phyloP scores from a whole-genome alignment of 1,140 invertebrate genomes.

The Mylabris phalerata region DNA sequence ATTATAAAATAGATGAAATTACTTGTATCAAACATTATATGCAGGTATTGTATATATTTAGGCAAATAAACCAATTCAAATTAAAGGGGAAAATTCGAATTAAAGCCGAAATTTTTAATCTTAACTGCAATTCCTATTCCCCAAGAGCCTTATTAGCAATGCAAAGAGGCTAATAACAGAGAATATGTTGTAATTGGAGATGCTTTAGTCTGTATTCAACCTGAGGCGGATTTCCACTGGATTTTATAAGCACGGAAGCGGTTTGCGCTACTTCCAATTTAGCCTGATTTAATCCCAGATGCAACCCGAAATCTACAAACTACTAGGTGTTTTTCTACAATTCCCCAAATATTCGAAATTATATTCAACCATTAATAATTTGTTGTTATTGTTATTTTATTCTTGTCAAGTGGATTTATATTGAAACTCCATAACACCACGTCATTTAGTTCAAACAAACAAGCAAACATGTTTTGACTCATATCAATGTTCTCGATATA shows the following conservation, averaged over 20 bases:
- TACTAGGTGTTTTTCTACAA: too few relatives aligned
- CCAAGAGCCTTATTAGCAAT: conserved; percentile 22
- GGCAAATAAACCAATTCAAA: too few relatives aligned
- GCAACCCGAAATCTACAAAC: too few relatives aligned
- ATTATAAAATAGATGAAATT: too few relatives aligned
- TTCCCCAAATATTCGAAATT: too few relatives aligned
- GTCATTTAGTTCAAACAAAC: conserved; percentile 1
- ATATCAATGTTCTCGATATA: conserved; percentile 11
- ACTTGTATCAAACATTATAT: too few relatives aligned
- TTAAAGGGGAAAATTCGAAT: too few relatives aligned
- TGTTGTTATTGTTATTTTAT: too few relatives aligned
- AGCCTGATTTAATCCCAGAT: conserved; percentile 7
- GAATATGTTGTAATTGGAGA: conserved; percentile 22
- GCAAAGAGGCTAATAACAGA: conserved; percentile 21
- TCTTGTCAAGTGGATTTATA: too few relatives aligned
- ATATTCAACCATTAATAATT: too few relatives aligned
- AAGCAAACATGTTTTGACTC: conserved; percentile 9
- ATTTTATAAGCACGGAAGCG: conserved; percentile 12
- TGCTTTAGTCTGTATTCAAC: conserved; percentile 18
- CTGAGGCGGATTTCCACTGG: conserved; percentile 10
- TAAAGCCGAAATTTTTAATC: conserved; percentile 15
- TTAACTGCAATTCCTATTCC: conserved; percentile 17
- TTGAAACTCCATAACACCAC: too few relatives aligned
- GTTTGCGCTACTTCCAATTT: conserved; percentile 11
- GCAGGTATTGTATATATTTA: too few relatives aligned